Evolutionary conservation across 2,113 vertebrate genomes (phyloP), one percentile per base, ranked within the genome.

Genomic region (Halcyon senegalensis): DNA sequence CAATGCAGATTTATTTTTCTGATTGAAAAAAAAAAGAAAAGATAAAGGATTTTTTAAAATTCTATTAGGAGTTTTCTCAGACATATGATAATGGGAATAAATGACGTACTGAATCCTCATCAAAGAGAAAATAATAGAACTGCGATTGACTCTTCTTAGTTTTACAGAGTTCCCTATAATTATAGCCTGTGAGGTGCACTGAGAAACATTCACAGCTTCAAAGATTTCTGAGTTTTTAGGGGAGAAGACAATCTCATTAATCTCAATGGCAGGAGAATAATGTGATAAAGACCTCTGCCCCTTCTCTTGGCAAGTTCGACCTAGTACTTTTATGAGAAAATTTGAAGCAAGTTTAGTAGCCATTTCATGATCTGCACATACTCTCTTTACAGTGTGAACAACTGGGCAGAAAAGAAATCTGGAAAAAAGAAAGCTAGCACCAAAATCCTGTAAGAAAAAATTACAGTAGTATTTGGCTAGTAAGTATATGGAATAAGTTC

Each of bases 21-120:
- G 23, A 18, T 50, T 27, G 1, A 10, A 41, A 9, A 50, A 63
- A 62, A 66, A 60, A 30, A 41, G 35, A 31, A 4, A 17, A 12
- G 0, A 53, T 15, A n/a, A 21, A 63, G 23, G 31, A 28, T 50
- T 37, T 78, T 48, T 53, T 16, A 15, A 0, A 55, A 50, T 70
- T 63, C 11, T 70, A 25, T 25, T 30, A 44, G 2, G 5, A 4
- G 2, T 51, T 90, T 77, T 90, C 50, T 64, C 43, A n/a, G 14
- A 41, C 3, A 1, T 39, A 35, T 43, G 28, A 24, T 31, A 59
- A 53, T 23, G 10, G 19, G 6, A 77, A 81, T 59, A 74, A 56
- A 37, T 58, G 8, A 85, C 48, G 8, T 16, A 62, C 18, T 75
- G 33, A 79, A 59, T n/a, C 21, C 5, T 84, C 41, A 84, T 5